These are phyloP conservation scores for Cylindroiulus punctatus DNA, from an alignment of 2,888 invertebrate genomes.

Conservation along the genomic window DNA sequence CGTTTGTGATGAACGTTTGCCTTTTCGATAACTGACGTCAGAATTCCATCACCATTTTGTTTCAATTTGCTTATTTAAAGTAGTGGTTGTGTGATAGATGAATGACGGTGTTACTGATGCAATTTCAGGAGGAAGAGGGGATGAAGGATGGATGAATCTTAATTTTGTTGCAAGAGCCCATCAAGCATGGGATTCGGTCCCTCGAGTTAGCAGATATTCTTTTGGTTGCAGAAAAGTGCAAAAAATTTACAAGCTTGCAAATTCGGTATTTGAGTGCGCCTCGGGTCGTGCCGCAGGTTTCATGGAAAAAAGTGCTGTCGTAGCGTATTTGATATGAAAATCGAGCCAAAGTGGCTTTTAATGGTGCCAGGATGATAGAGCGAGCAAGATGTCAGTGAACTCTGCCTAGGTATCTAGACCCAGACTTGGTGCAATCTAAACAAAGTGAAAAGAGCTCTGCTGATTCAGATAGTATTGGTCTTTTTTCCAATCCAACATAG, in stretches of 20 bases:
- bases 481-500: neutral
- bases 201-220: neutral
- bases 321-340: neutral
- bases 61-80: no score
- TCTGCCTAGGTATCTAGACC: neutral
- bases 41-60: no score
- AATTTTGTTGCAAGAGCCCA: no score
- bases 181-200: no score
- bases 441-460: conserved; percentile 20
- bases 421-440: neutral
- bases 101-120: no score
- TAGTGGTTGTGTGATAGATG: no score
- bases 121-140: no score
- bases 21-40: no score
- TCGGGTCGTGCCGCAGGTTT: neutral
- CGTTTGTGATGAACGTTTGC: no score
- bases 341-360: neutral
- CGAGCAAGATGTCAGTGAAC: conserved; percentile 9
- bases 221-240: neutral
- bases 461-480: neutral
- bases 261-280: neutral
- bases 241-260: conserved; percentile 22
- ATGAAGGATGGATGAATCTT: no score
- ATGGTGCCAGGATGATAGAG: neutral
- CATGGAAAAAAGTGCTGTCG: neutral